These are phyloP conservation scores for Koerneria pararmatus DNA, from an alignment of 2,888 invertebrate genomes.

Conservation along the genomic window DNA sequence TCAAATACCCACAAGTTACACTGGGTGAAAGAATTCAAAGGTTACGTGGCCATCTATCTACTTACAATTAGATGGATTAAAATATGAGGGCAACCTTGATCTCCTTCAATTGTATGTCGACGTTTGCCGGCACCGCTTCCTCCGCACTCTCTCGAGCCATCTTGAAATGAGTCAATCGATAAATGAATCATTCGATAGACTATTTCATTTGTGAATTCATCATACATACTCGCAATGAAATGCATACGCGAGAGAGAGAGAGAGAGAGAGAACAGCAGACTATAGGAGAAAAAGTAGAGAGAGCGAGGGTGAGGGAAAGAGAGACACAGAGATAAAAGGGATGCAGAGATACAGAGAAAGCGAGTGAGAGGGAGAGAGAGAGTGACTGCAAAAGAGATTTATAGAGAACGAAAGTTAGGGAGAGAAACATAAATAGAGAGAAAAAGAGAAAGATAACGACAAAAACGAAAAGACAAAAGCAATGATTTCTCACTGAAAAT, in stretches of 20 bases:
- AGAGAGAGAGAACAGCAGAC: not conserved
- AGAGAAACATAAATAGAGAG: not conserved
- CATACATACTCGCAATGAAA: not conserved
- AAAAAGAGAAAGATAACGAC: not conserved
- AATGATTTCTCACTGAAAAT: no score
- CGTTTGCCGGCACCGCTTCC: slow-evolving; percentile 6
- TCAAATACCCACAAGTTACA: no score
- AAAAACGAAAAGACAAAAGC: no score
- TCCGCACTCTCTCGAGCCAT: not conserved
- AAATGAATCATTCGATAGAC: not conserved
- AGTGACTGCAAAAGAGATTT: not conserved
- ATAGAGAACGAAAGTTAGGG: not conserved
- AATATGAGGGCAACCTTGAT: slow-evolving; percentile 22
- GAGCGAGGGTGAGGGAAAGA: not conserved
- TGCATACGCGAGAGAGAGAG: not conserved
- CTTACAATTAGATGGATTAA: not conserved
- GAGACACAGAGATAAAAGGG: not conserved
- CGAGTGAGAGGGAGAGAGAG: not conserved
- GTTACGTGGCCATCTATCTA: no score
- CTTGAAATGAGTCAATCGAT: not conserved
- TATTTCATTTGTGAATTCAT: not conserved
- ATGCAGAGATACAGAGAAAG: not conserved
- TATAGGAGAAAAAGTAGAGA: not conserved
- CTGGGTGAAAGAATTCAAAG: no score
- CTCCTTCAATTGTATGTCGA: slow-evolving; percentile 27